A percentile compares a stretch with the other conserved stretches of the same genome.
Conservation (phyloP, 2,113 vertebrate genomes). For the Calidris pygmaea region DNA sequence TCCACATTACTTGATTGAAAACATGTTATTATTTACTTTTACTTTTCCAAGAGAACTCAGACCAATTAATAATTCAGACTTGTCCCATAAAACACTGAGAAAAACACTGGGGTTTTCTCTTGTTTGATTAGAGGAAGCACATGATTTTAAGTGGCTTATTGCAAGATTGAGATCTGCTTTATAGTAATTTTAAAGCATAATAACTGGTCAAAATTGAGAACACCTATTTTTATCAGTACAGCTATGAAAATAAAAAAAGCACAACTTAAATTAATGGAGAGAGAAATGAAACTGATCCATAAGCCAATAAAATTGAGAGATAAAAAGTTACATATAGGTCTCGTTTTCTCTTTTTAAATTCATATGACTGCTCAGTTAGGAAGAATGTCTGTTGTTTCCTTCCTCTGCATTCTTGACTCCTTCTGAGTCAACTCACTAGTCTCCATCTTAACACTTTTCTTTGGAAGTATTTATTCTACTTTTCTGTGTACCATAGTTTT, state of each 20-base stretch:
- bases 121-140: neutral
- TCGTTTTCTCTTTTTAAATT: neutral
- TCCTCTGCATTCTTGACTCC: neutral
- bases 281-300: neutral
- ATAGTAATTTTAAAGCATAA: neutral
- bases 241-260: neutral
- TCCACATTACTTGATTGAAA: neutral
- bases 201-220: neutral
- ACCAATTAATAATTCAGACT: neutral
- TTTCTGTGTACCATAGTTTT: neutral
- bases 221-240: neutral
- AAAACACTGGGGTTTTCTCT: fast-evolving
- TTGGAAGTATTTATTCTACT: neutral
- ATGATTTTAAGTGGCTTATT: neutral
- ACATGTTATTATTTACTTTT: neutral
- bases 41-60: neutral
- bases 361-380: neutral
- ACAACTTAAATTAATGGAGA: neutral
- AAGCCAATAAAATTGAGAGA: neutral
- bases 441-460: neutral
- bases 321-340: neutral
- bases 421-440: neutral
- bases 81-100: neutral
- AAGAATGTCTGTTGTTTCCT: neutral
- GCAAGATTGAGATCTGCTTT: neutral